Percentiles rank a stretch among this genome's conserved stretches.
Conservation (phyloP, 2,113 vertebrate species). For the Acanthochromis polyacanthus region DNA sequence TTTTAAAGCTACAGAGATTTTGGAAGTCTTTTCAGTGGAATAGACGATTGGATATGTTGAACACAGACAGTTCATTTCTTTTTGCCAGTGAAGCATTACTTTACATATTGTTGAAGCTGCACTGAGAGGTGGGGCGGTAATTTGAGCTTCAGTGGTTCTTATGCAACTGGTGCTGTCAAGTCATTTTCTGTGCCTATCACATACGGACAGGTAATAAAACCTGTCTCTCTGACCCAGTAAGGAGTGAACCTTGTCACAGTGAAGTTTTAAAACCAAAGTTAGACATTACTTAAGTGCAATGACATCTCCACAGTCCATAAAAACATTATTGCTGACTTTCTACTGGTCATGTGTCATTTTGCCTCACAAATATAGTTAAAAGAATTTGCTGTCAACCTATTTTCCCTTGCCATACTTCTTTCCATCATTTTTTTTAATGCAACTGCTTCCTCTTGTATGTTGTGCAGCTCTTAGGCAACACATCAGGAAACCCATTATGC, state of each 20-base stretch:
- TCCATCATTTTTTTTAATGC: not conserved
- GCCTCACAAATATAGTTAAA: not conserved
- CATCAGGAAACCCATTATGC: conserved; percentile 50
- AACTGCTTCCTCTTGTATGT: not conserved
- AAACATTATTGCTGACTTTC: conserved; percentile 4
- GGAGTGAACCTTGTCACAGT: conserved; percentile 1
- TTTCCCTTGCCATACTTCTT: not conserved
- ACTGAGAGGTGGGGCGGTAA: not conserved
- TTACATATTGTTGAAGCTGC: conserved; percentile 26
- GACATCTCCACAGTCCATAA: conserved; percentile 10
- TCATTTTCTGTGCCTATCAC: conserved; percentile 22
- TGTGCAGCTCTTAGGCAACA: conserved; percentile 22
- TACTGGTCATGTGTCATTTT: not conserved
- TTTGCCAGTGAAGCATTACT: conserved; percentile 12
- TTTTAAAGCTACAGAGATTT: not conserved
- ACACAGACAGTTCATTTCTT: not conserved
- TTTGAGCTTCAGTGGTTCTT: conserved; percentile 34
- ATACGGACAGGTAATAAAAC: conserved; percentile 38
- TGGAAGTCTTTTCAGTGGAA: not conserved
- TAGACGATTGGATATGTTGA: not conserved
- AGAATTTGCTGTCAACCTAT: not conserved
- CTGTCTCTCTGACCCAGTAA: conserved; percentile 12
- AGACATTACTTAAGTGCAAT: conserved; percentile 1
- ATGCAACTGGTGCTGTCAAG: conserved; percentile 30
- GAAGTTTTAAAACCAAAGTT: conserved; percentile 23